Conservation (phyloP, 2,888 invertebrate species). For the Dendrolimus pini region DNA sequence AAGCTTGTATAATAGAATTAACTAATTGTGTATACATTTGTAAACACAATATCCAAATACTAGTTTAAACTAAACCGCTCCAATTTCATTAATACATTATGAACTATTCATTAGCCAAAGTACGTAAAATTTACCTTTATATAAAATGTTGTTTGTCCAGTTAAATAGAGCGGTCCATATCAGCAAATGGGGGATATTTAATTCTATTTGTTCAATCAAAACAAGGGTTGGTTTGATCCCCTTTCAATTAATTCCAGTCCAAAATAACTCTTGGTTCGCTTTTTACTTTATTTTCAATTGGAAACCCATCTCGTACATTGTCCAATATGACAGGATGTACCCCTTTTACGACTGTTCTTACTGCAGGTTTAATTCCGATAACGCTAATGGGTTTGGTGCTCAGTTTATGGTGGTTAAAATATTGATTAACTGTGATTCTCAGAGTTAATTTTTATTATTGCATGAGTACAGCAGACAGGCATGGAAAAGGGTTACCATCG, state of each 20-base stretch:
- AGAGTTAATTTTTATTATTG: too few relatives aligned
- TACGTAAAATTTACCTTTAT: constrained; percentile 10
- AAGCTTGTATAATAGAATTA: too few relatives aligned
- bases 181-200: constrained; percentile 48
- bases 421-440: too few relatives aligned
- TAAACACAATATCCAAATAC: background rate
- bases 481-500: too few relatives aligned
- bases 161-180: constrained; percentile 57
- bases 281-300: constrained; percentile 45
- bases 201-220: constrained; percentile 66
- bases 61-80: background rate
- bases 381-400: background rate
- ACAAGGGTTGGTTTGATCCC: constrained; percentile 54
- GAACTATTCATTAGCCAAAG: constrained; percentile 7
- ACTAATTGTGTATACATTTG: background rate
- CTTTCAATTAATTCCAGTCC: constrained; percentile 52
- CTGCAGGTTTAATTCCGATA: background rate
- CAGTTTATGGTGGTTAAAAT: background rate
- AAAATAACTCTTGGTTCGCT: constrained; percentile 27
- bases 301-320: constrained; percentile 23
- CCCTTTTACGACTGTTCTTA: background rate
- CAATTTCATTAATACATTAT: constrained; percentile 3
- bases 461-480: too few relatives aligned
- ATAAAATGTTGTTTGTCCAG: constrained; percentile 39
- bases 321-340: background rate